Percentiles rank a stretch among this genome's conserved stretches.
Evolutionary conservation across 1,140 invertebrate species (phyloP).

Genomic region (Pogonomyrmex barbatus): DNA sequence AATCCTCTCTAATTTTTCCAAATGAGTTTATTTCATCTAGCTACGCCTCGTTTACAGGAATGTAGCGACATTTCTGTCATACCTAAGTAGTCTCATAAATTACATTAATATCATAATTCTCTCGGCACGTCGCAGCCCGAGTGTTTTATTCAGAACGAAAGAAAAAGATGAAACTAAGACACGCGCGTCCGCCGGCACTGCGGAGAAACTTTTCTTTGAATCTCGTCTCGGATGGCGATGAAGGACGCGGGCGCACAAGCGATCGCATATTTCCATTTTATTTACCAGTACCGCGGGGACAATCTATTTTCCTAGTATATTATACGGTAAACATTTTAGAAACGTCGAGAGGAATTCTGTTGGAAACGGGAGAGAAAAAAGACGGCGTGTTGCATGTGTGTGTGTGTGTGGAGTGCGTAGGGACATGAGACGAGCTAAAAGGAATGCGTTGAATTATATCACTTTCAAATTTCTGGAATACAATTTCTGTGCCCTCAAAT

Average conservation of each 20-base stretch:
- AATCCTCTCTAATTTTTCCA: not conserved
- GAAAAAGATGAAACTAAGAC: slow-evolving; percentile 9
- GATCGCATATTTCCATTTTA: slow-evolving; percentile 63
- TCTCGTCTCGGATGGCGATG: slow-evolving; percentile 39
- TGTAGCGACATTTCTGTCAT: slow-evolving; percentile 8
- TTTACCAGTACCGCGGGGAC: slow-evolving; percentile 40
- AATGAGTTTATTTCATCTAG: slow-evolving; percentile 14
- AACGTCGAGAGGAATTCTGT: slow-evolving; percentile 11
- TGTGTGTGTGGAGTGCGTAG: not conserved
- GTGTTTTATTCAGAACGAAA: slow-evolving; percentile 39
- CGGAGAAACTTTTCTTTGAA: slow-evolving; percentile 47
- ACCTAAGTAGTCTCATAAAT: slow-evolving; percentile 29
- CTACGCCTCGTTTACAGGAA: slow-evolving; percentile 1
- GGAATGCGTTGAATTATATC: not conserved
- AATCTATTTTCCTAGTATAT: slow-evolving; percentile 26
- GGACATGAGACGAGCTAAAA: not conserved
- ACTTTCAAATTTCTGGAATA: not conserved
- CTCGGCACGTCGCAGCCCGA: not conserved
- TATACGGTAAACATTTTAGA: slow-evolving; percentile 59
- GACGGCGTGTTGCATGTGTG: not conserved
- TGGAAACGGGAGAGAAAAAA: not conserved
- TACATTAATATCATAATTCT: slow-evolving; percentile 29
- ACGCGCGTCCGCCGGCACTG: not conserved
- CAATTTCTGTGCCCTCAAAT: not conserved
- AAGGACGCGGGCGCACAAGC: not conserved